phyloP scores from a whole-genome alignment of 2,888 invertebrate genomes.

The Drosophila flavopinicola region DNA sequence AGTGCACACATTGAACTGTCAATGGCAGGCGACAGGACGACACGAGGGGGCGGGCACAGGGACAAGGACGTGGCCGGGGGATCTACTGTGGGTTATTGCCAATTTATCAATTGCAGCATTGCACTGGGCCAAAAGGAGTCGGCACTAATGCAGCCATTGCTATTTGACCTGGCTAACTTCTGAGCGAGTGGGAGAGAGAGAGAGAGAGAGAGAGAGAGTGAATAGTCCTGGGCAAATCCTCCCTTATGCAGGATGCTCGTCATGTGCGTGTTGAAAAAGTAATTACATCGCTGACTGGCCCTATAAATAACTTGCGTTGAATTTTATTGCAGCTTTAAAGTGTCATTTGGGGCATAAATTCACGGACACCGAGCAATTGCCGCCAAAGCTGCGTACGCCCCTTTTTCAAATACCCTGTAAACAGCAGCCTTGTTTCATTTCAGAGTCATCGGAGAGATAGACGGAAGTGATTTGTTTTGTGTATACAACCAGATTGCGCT shows the following conservation, averaged over 20 bases:
- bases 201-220: neutral
- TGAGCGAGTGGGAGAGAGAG: neutral
- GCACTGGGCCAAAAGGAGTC: slow-evolving; percentile 52
- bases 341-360: slow-evolving; percentile 76
- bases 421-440: neutral
- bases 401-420: slow-evolving; percentile 31
- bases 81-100: slow-evolving; percentile 43
- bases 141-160: slow-evolving; percentile 70
- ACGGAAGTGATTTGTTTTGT: too few relatives aligned
- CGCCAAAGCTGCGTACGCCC: neutral
- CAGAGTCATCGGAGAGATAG: too few relatives aligned
- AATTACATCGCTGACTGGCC: slow-evolving; percentile 74
- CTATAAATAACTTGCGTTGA: slow-evolving; percentile 70
- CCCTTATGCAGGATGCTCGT: slow-evolving; percentile 21
- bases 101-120: slow-evolving; percentile 75
- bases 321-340: slow-evolving; percentile 79
- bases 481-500: too few relatives aligned
- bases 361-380: slow-evolving; percentile 9
- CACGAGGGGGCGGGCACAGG: slow-evolving; percentile 4
- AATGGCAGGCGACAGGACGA: slow-evolving; percentile 67
- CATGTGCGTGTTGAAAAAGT: slow-evolving; percentile 77
- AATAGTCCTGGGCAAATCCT: neutral
- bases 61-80: neutral
- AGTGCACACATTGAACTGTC: slow-evolving; percentile 81
- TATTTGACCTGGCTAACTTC: slow-evolving; percentile 53